Evolutionary conservation across 2,888 invertebrate species (phyloP).

Genomic region (Ichneumoninae sp.): DNA sequence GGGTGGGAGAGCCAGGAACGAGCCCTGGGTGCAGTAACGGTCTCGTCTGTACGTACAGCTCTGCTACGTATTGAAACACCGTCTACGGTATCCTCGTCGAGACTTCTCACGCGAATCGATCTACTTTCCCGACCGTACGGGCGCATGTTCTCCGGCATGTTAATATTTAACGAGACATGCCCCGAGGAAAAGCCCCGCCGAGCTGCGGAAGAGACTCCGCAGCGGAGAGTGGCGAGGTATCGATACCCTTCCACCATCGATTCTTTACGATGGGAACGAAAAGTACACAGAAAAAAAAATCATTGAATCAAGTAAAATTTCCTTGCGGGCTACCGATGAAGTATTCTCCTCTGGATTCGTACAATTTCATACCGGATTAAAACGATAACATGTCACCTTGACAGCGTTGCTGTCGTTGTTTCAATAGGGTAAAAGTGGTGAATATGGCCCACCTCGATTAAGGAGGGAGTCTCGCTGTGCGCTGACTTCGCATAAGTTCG

Average conservation of each 20-base stretch:
- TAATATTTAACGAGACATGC: constrained; percentile 53
- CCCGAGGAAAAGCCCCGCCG: constrained; percentile 16
- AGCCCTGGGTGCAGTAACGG: constrained; percentile 33
- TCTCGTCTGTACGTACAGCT: constrained; percentile 18
- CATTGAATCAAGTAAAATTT: no score
- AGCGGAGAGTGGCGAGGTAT: constrained; percentile 1
- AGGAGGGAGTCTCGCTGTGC: no score
- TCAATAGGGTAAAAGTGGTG: no score
- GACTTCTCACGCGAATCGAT: constrained; percentile 69
- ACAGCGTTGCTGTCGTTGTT: no score
- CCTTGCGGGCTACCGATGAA: no score
- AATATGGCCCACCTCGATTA: no score
- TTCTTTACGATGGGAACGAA: not conserved
- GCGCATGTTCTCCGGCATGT: constrained; percentile 29
- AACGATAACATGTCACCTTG: no score
- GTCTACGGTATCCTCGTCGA: constrained; percentile 59
- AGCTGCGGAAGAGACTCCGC: not conserved
- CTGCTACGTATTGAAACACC: constrained; percentile 7
- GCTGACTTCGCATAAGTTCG: no score
- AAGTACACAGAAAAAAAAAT: not conserved
- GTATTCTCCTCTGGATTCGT: no score
- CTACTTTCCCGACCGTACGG: constrained; percentile 67
- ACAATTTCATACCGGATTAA: no score
- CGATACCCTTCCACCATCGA: not conserved
- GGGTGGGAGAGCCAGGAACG: constrained; percentile 34